Base-by-base conservation (phyloP, 2,113 vertebrate species). In the Chaenogobius annularis region DNA sequence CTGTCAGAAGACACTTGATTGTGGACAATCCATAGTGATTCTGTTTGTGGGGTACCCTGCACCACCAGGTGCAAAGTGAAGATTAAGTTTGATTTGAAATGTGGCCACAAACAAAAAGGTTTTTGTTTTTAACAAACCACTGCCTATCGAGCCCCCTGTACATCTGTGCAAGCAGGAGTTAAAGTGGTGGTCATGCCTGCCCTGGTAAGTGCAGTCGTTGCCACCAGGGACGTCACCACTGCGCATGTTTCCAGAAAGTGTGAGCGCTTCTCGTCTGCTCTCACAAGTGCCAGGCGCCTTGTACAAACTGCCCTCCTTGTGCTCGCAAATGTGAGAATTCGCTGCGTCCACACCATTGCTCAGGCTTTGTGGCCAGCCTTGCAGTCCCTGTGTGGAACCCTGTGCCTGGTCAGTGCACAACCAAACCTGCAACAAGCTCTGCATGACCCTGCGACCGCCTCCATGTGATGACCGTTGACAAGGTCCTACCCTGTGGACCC, bases 391-490 rank as follows among this genome's bases (percentile, higher is more conserved):
- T 1, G 80, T 77, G 0, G 97, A 99, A 69, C 96, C 95, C 14
- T 99, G 96, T 0, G 80, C 85, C 22, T 96, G 95, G 95, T n/a
- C 86, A 73, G 56, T 98, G 97, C 81, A 91, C 87, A 83, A 98
- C 81, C 94, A 95, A 61, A 80, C 73, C 37, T 97, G 97, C 67
- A 93, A 86, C 58, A 95, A 83, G n/a, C 95, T 96, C 15, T 99
- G 96, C 88, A 92, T 2, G 96, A 98, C 92, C 95, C 0, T 98
- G 97, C 17, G 90, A 96, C 70, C 93, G 96, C 9, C 90, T 1
- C 94, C 94, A 0, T 98, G 96, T 81, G 85, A 88, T 0, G 79
- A 67, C 94, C 95, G 43, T 98, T 81, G 56, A 81, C 3, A 87
- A 94, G 73, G 40, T 48, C 1, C 90, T 97, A 72, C 10, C 3